Evolutionary conservation across 2,888 invertebrate species (phyloP).

Genomic region (Eilema griseolum): DNA sequence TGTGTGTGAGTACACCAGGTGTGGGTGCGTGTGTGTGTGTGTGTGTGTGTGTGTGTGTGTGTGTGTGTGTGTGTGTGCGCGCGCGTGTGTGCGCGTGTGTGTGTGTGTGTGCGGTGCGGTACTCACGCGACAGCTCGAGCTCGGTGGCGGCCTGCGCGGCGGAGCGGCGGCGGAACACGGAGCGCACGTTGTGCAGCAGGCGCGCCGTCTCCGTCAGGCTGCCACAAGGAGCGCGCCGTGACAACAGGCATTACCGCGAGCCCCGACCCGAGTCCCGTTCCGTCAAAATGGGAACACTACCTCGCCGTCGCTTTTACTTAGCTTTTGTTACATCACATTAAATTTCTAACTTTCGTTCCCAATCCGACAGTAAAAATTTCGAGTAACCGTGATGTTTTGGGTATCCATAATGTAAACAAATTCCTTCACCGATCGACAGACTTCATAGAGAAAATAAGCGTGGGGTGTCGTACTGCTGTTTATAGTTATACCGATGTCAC

Average conservation of each 20-base stretch:
- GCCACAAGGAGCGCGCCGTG: slow-evolving; percentile 79
- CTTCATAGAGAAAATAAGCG: slow-evolving; percentile 39
- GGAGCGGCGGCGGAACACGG: slow-evolving; percentile 94
- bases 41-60: slow-evolving; percentile 31
- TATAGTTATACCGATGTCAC: slow-evolving; percentile 19
- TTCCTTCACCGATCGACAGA: slow-evolving; percentile 39
- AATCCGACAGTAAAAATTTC: slow-evolving; percentile 33
- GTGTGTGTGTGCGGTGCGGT: slow-evolving; percentile 52
- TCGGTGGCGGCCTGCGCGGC: slow-evolving; percentile 93
- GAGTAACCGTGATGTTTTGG: slow-evolving; percentile 24
- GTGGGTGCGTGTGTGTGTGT: slow-evolving; percentile 35
- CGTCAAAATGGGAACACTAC: slow-evolving; percentile 42
- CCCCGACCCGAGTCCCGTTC: slow-evolving; percentile 10
- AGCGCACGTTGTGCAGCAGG: slow-evolving; percentile 97
- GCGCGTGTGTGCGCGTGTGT: slow-evolving; percentile 36
- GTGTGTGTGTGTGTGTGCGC: slow-evolving; percentile 19
- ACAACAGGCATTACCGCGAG: slow-evolving; percentile 64
- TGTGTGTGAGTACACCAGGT: slow-evolving; percentile 46
- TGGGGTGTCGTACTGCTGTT: slow-evolving; percentile 32
- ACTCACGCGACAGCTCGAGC: slow-evolving; percentile 98
- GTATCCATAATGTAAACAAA: slow-evolving; percentile 31
- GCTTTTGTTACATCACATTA: neutral
- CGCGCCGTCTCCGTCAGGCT: slow-evolving; percentile 99
- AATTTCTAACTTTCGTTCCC: slow-evolving; percentile 28
- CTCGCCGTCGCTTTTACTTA: neutral